These are phyloP conservation scores for Sturnira hondurensis DNA, from an alignment of 2,113 vertebrate genomes.

Conservation along the genomic window DNA sequence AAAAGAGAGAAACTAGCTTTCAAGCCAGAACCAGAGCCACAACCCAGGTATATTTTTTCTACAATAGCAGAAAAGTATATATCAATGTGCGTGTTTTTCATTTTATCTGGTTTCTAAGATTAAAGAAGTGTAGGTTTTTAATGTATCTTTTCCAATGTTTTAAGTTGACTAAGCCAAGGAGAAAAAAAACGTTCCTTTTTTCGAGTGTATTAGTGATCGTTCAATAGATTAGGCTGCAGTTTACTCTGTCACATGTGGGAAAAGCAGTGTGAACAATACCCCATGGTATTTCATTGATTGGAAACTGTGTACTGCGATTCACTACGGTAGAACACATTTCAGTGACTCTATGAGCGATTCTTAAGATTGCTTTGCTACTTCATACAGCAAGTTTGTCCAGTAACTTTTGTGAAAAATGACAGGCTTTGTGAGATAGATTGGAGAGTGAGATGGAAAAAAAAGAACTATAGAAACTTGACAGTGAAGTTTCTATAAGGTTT, in stretches of 20 bases:
- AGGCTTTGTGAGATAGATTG: not conserved
- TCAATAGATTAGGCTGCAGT: not conserved
- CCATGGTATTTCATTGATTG: not conserved
- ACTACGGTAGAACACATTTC: not conserved
- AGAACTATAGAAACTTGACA: not conserved
- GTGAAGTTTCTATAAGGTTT: not conserved
- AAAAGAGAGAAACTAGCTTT: not conserved
- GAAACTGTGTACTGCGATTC: not conserved
- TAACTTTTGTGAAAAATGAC: not conserved
- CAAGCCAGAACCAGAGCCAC: not conserved
- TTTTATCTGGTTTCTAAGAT: not conserved
- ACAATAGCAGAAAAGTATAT: not conserved
- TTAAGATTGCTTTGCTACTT: not conserved
- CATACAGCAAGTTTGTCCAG: not conserved
- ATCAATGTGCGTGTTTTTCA: not conserved
- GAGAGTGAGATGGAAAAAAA: not conserved
- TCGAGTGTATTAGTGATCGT: not conserved
- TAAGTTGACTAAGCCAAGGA: not conserved
- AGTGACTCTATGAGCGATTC: not conserved
- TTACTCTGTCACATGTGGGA: not conserved
- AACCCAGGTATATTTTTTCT: constrained; percentile 2
- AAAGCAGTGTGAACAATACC: not conserved
- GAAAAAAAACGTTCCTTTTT: not conserved
- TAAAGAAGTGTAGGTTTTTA: not conserved
- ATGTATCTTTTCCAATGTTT: not conserved